Evolutionary conservation across 2,797 vertebrate species (phyloP).

Genomic region (Helicolenus hilgendorfi): DNA sequence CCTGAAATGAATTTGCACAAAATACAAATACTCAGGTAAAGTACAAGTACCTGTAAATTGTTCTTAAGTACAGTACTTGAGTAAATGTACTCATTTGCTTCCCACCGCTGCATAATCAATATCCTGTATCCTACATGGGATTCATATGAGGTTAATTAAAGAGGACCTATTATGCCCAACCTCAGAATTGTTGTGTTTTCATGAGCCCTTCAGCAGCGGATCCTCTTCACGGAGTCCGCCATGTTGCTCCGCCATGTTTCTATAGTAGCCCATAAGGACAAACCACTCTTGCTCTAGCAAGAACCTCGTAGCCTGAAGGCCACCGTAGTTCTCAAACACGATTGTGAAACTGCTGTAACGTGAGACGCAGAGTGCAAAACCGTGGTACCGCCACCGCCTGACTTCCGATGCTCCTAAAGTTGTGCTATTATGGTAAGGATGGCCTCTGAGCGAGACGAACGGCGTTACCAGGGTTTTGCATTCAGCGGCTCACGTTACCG

Average conservation of each 20-base stretch:
- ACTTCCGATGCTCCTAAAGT: fast-evolving
- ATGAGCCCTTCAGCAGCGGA: too few species aligned
- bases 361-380: background rate
- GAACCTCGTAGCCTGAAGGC: background rate
- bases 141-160: too few species aligned
- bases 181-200: too few species aligned
- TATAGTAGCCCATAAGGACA: too few species aligned
- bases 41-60: background rate
- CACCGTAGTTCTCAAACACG: background rate
- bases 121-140: too few species aligned
- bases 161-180: too few species aligned
- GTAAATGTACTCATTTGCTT: background rate
- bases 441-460: background rate
- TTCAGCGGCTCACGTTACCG: fast-evolving
- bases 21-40: background rate
- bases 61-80: background rate
- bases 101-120: too few species aligned
- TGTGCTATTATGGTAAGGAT: background rate
- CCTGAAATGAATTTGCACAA: background rate
- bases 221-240: too few species aligned
- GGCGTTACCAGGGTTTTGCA: fast-evolving
- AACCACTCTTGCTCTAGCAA: too few species aligned
- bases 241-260: too few species aligned
- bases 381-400: fast-evolving
- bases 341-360: background rate